Evolutionary conservation across 2,888 invertebrate genomes (phyloP).

Genomic region (Xestia xanthographa): DNA sequence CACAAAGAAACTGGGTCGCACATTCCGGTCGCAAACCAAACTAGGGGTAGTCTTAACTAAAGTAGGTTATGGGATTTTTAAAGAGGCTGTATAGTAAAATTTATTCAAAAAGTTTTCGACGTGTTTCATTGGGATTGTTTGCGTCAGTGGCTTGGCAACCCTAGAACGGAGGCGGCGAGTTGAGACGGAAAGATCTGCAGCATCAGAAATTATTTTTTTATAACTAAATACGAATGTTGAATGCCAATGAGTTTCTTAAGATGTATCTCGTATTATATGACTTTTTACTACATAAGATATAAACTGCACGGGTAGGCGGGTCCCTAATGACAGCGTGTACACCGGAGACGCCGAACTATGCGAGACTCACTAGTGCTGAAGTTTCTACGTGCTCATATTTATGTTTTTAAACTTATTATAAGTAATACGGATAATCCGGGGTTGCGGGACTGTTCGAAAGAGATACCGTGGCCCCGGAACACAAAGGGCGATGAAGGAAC

Average conservation of each 20-base stretch:
- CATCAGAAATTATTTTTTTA: conserved; percentile 68
- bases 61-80: conserved; percentile 48
- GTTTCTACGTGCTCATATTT: conserved; percentile 48
- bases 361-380: conserved; percentile 24
- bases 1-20: conserved; percentile 53
- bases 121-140: conserved; percentile 44
- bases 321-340: conserved; percentile 51
- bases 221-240: conserved; percentile 66
- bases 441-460: no score
- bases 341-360: conserved; percentile 56
- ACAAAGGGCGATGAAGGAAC: no score
- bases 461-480: no score
- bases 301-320: conserved; percentile 31
- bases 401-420: conserved; percentile 2
- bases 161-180: conserved; percentile 61
- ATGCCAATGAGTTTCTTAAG: conserved; percentile 69
- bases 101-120: conserved; percentile 44
- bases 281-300: conserved; percentile 59
- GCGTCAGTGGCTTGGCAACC: conserved; percentile 60
- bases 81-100: conserved; percentile 37
- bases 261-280: conserved; percentile 59
- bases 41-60: conserved; percentile 38
- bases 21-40: conserved; percentile 48
- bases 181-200: conserved; percentile 63
- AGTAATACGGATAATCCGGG: not conserved